Conservation (phyloP, 2,888 invertebrate genomes). For the Melieria crassipennis region DNA sequence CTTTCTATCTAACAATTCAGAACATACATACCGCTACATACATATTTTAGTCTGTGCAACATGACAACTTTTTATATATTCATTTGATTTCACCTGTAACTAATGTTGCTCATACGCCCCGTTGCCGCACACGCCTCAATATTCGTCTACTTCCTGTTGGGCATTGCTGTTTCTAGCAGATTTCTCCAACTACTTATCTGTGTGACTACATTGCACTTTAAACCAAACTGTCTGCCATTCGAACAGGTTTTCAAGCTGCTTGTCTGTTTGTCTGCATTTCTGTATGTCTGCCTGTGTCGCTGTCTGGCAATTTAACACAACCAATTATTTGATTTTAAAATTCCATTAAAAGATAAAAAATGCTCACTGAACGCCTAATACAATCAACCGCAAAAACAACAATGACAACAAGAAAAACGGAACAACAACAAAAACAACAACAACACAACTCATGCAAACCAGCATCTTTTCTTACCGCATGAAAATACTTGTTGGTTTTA, state of each 20-base stretch:
- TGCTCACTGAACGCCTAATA: background rate
- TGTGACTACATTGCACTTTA: too few relatives aligned
- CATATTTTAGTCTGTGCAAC: too few relatives aligned
- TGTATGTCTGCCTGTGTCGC: conserved; percentile 9
- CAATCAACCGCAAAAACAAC: too few relatives aligned
- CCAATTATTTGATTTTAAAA: conserved; percentile 59
- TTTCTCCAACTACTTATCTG: too few relatives aligned
- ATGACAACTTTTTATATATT: too few relatives aligned
- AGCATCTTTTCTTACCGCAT: background rate
- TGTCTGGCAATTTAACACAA: conserved; percentile 39
- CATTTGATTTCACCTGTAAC: too few relatives aligned
- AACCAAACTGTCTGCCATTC: conserved; percentile 2
- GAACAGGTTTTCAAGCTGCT: background rate
- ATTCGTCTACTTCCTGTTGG: too few relatives aligned
- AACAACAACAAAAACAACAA: background rate
- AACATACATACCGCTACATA: too few relatives aligned
- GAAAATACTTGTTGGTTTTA: conserved; percentile 26
- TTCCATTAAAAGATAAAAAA: conserved; percentile 57
- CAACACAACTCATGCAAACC: background rate
- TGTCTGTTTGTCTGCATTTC: conserved; percentile 1
- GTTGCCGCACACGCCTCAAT: too few relatives aligned
- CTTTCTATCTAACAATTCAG: too few relatives aligned
- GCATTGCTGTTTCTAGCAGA: too few relatives aligned
- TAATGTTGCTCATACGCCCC: too few relatives aligned
- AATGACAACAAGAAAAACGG: background rate